phyloP scores from a whole-genome alignment of 2,113 vertebrate genomes.

The Prolemur simus region DNA sequence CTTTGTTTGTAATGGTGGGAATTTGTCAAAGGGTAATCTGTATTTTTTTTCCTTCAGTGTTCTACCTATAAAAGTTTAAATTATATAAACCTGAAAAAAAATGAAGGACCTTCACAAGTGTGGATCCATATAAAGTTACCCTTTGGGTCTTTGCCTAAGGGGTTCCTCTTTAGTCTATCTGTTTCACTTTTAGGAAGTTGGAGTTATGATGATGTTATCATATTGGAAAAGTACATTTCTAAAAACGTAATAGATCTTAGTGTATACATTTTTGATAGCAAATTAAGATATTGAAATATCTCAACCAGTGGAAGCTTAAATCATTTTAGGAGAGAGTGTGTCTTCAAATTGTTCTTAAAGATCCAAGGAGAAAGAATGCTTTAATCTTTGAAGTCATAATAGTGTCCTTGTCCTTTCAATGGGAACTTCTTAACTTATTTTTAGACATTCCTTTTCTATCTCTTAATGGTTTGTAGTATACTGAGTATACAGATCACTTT shows the following conservation, averaged over 20 bases:
- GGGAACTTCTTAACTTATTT: neutral
- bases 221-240: neutral
- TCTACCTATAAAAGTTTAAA: neutral
- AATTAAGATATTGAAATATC: neutral
- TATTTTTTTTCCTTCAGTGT: neutral
- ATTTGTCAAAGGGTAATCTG: neutral
- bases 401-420: neutral
- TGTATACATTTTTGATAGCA: neutral
- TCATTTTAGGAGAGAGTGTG: neutral
- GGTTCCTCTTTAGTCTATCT: neutral
- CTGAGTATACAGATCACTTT: neutral
- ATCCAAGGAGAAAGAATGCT: neutral
- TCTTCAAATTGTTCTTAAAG: neutral
- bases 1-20: neutral
- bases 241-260: neutral
- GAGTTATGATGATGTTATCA: neutral
- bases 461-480: neutral
- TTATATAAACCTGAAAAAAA: neutral
- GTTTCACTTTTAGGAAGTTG: neutral
- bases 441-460: neutral
- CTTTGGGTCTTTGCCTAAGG: neutral
- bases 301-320: neutral
- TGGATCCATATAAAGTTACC: neutral
- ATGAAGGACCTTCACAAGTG: neutral
- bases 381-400: conserved; percentile 28